These are phyloP conservation scores for Eristalis tenax DNA, from an alignment of 2,888 invertebrate species.

Conservation along the genomic window DNA sequence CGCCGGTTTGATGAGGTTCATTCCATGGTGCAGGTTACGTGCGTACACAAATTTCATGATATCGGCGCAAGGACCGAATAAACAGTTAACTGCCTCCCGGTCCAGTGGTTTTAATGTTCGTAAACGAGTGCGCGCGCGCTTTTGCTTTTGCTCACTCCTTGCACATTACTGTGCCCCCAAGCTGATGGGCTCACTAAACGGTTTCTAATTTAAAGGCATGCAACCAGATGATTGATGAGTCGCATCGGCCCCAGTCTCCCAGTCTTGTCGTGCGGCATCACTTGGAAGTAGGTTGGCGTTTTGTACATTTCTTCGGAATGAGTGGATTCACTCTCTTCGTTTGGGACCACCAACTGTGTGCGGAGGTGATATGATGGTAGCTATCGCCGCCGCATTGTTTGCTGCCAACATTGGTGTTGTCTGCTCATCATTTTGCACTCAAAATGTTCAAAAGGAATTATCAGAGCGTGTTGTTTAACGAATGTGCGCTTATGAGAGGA, in stretches of 20 bases:
- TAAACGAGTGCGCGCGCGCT: constrained; percentile 20
- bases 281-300: constrained; percentile 17
- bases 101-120: constrained; percentile 7
- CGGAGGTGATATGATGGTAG: constrained; percentile 43
- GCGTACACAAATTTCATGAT: constrained; percentile 55
- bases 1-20: constrained; percentile 43
- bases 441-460: too few species aligned
- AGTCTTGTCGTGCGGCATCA: constrained; percentile 56
- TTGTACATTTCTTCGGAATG: neutral
- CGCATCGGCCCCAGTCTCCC: constrained; percentile 6
- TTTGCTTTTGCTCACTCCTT: constrained; percentile 3
- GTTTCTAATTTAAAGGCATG: constrained; percentile 69
- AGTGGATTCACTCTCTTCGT: neutral
- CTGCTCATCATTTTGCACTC: constrained; percentile 17
- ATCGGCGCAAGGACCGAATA: constrained; percentile 40
- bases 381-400: constrained; percentile 23
- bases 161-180: constrained; percentile 13
- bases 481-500: neutral
- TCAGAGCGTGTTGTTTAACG: neutral
- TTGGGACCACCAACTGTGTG: constrained; percentile 53
- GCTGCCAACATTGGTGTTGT: constrained; percentile 30
- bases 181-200: constrained; percentile 61
- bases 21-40: constrained; percentile 19
- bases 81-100: constrained; percentile 51
- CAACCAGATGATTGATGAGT: constrained; percentile 63